These are phyloP conservation scores for Ranitomeya imitator DNA, from an alignment of 2,113 vertebrate genomes.

Conservation along the genomic window DNA sequence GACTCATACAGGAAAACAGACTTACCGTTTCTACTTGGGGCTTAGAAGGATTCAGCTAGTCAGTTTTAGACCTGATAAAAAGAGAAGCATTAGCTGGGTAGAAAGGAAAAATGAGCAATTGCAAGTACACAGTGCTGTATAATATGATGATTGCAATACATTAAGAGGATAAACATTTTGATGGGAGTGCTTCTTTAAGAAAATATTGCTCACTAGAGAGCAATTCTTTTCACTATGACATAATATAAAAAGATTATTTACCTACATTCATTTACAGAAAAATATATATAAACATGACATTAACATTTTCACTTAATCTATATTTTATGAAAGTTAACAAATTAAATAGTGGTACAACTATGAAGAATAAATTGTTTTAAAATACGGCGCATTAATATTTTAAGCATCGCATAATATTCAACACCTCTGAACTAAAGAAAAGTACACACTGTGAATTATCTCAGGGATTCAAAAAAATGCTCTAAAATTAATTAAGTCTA, in stretches of 20 bases:
- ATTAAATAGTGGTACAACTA: neutral
- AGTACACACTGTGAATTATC: neutral
- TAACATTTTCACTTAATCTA: neutral
- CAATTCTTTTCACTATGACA: too few species aligned
- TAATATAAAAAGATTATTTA: neutral
- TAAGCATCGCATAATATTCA: neutral
- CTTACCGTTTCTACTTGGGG: too few species aligned
- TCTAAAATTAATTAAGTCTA: conserved; percentile 25
- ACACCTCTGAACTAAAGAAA: conserved; percentile 8
- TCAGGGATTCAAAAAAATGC: neutral
- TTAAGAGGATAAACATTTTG: too few species aligned
- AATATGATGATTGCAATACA: too few species aligned
- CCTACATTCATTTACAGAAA: neutral
- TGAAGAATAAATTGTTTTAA: neutral
- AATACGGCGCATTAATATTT: neutral
- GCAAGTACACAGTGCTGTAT: too few species aligned
- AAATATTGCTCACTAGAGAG: too few species aligned
- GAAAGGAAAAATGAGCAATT: too few species aligned
- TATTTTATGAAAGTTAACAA: neutral
- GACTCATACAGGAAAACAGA: too few species aligned
- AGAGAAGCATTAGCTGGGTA: too few species aligned
- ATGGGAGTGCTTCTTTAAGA: too few species aligned
- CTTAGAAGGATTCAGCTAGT: too few species aligned
- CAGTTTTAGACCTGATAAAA: too few species aligned
- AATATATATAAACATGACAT: neutral